A percentile compares a stretch with the other conserved stretches of the same genome.
Conservation (phyloP, 2,113 vertebrate genomes). For the Melanocharis versteri region DNA sequence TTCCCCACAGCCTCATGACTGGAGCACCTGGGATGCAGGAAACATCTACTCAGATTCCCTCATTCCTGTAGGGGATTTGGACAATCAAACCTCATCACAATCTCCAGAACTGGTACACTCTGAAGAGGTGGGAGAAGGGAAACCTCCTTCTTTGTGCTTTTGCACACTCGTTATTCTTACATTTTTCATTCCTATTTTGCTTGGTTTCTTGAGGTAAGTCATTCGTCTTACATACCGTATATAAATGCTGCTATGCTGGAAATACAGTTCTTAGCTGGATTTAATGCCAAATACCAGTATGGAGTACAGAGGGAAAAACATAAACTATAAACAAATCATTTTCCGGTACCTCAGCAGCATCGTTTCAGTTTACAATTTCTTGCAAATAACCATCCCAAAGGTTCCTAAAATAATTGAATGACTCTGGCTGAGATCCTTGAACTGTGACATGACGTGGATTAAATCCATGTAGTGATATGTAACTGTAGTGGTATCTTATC, state of each 20-base stretch:
- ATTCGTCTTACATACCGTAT: neutral
- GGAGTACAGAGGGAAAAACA: neutral
- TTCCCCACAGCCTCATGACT: neutral
- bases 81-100: neutral
- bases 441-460: rapidly evolving
- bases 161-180: neutral
- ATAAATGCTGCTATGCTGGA: neutral
- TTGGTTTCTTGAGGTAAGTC: neutral
- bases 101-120: neutral
- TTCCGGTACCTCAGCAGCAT: neutral
- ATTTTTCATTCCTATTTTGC: neutral
- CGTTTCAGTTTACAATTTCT: neutral
- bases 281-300: neutral
- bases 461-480: neutral
- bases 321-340: neutral
- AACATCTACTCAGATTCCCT: neutral
- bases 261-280: neutral
- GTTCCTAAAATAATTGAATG: neutral
- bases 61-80: neutral
- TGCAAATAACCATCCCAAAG: neutral
- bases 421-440: neutral
- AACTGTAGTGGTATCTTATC: neutral
- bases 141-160: neutral
- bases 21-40: neutral
- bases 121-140: neutral